Base-by-base conservation (phyloP, 2,888 invertebrate species). In the Perithous albicinctus region DNA sequence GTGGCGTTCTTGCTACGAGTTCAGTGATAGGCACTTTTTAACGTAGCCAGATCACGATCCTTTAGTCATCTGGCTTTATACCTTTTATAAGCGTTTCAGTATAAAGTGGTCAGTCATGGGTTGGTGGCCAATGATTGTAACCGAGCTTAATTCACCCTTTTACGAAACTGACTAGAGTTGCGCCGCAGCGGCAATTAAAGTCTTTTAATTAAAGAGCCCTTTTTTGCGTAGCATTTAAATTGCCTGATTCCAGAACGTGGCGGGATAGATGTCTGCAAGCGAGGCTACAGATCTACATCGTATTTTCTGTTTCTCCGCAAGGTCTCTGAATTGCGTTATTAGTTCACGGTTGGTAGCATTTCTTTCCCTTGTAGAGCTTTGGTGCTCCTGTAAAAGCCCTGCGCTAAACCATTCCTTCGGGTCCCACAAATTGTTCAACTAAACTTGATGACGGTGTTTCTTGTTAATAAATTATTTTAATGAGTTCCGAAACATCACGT, bases 171-270 rank as follows among this genome's bases (percentile, higher is more conserved):
- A 67, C 38, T 43, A n/a, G 56, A 59, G 67, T 41, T 67, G 5
- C 3, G 29, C 59, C 82, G 80, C 86, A 85, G 83, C 86, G 86
- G 89, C 85, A 90, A 91, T 90, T 90, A 88, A 89, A 89, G 87
- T 88, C 89, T 89, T 88, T 91, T 89, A 90, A 91, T 91, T 90
- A 90, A 89, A 89, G 86, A 86, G 85, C 86, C 87, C 88, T 89
- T 90, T 91, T 90, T 73, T 73, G 88, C 89, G 86, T 86, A 86
- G 91, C 88, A 91, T 91, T 90, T 90, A 91, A 91, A 91, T 91
- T 90, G 89, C 90, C 89, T 90, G 88, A 91, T 91, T 91, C 89
- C 76, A 73, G 76, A 59, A 75, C 81, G 32, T n/a, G 38, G 41
- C 15, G 26, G 59, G 41, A 18, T 61, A 35, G 54, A 18, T 26